Evolutionary conservation across 2,113 vertebrate genomes (phyloP).

Genomic region (Paracanthobrama guichenoti): DNA sequence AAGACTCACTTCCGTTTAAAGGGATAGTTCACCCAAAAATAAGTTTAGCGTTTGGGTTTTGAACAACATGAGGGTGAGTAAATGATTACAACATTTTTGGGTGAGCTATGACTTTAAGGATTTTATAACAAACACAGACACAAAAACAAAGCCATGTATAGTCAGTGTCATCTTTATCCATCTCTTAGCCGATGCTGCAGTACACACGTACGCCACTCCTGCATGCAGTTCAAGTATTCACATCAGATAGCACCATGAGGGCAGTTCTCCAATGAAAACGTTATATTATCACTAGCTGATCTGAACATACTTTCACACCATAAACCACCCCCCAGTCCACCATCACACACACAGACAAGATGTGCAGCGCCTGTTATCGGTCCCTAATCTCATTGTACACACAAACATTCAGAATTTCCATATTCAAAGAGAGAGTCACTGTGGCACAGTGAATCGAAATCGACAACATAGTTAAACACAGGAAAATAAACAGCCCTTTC

Average conservation of each 20-base stretch:
- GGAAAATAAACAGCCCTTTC: neutral
- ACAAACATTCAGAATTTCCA: slow-evolving; percentile 42
- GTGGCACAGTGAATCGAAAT: neutral
- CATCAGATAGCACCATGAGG: slow-evolving; percentile 29
- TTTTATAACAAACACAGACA: neutral
- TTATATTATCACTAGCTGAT: slow-evolving; percentile 14
- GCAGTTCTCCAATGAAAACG: neutral
- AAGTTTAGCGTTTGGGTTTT: neutral
- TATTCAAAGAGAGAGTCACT: slow-evolving; percentile 31
- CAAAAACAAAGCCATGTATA: neutral
- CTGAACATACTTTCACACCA: slow-evolving; percentile 17
- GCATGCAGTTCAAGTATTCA: slow-evolving; percentile 12
- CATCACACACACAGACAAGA: slow-evolving; percentile 4
- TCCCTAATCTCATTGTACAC: slow-evolving; percentile 50
- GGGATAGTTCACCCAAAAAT: no score
- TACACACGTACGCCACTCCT: slow-evolving; percentile 25
- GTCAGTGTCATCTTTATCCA: neutral
- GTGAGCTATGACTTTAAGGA: neutral
- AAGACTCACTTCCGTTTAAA: no score
- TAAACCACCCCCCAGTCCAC: neutral
- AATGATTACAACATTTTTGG: neutral
- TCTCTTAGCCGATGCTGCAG: neutral
- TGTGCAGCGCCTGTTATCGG: slow-evolving; percentile 30
- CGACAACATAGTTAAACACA: neutral
- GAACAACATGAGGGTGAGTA: neutral